Base-by-base conservation (phyloP, 30 jellyfish, hydroid and myxozoan species). In the Nemopilema nomurai region DNA sequence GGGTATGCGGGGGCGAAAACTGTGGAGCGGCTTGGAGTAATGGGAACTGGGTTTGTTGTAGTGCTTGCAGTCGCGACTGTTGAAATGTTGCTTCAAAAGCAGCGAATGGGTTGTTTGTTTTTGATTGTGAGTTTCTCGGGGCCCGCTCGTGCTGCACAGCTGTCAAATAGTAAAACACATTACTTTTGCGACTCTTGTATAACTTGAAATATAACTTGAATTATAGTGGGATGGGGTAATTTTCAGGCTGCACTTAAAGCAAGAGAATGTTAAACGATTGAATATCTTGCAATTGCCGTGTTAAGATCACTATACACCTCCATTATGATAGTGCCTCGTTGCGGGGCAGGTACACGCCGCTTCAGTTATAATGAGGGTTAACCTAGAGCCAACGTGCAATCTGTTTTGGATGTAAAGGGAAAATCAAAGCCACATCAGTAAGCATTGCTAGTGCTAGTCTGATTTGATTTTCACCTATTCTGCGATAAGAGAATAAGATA, bases 131-230 rank as follows among this genome's bases (percentile, higher is more conserved):
- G 28, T 81, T 86, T 85, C 99, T 51, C 49, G 99, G 99, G 7
- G 99, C 96, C 62, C 99, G 53, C 62, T 95, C 99, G 53, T 95
- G 99, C 41, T 95, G 99, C 1, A 95, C 99, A 41, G 99, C 99
- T 95, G 76, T 20, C 76, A 83, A 0, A 21, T 24, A 62, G 23
- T 1, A 53, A 62, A 1, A 28, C 64, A 80, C 3, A 51, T 4
- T 25, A 1, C 80, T 9, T 28, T 22, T 22, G 9, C 26, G 31
- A 72, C 28, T 1, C 6, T 13, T 18, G 4, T 41, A 3, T 41
- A 6, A 13, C 57, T n/a, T n/a, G n/a, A n/a, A n/a, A n/a, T n/a
- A n/a, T n/a, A n/a, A n/a, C n/a, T n/a, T n/a, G n/a, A n/a, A n/a
- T n/a, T n/a, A n/a, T n/a, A n/a, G n/a, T n/a, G n/a, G n/a, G n/a